Base-by-base conservation (phyloP, 2,797 vertebrate genomes). In the Dromococcyx pavoninus region DNA sequence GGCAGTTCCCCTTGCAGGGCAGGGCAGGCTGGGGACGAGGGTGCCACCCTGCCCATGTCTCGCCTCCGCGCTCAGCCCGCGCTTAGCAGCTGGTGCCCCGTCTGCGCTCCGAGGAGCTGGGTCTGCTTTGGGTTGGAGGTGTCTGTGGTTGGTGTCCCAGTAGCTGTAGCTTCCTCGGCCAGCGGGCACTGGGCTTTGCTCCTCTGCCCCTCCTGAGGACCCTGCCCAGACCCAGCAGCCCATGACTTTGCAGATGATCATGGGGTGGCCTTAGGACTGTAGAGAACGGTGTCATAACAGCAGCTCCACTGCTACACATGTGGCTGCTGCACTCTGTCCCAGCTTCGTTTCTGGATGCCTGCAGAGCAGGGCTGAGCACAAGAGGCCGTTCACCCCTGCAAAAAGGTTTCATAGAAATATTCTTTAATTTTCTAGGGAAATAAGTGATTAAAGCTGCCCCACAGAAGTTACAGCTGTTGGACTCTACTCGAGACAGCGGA, bases 11-110 rank as follows among this genome's bases (percentile, higher is more conserved):
- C 1, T 4, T 0, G 0, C 27, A 25, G 13, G 23, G 32, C 61
- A 80, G 21, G 41, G 32, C 24, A 54, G 43, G 71, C 35, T 32
- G 43, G 37, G 56, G 11, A 41, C 16, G 2, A 22, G 60, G n/a
- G 17, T 2, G 7, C 44, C 67, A 64, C 60, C 60, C 66, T 74
- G 62, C 44, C 53, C 2, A 1, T 67, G 17, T 7, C 39, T 13
- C 0, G 10, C 54, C 46, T 27, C 32, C 17, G 15, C 0, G 0
- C 32, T 61, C 71, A 67, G n/a, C 30, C 61, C 37, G 50, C 11
- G 7, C 25, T 24, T 17, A 39, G 56, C 18, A 41, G n/a, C 0
- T 10, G 7, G 9, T 57, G 19, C 15, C 33, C 21, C 0, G 0
- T 41, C 25, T 43, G 60, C 25, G 9, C 27, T 41, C 53, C 2